Base-by-base conservation (phyloP, 2,113 vertebrate species). In the Daubentonia madagascariensis region DNA sequence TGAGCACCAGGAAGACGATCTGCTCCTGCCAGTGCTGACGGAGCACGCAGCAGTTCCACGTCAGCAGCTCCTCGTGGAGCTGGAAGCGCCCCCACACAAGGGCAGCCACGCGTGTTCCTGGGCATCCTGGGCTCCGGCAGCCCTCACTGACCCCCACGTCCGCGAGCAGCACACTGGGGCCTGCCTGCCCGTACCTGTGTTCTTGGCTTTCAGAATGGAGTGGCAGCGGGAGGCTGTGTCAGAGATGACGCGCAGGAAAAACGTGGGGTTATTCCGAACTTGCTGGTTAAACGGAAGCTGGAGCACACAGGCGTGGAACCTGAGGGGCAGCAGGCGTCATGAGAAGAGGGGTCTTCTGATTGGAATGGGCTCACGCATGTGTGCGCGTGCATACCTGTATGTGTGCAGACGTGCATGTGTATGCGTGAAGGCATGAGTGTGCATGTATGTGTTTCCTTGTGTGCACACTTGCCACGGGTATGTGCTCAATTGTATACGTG, bases 261-360 rank as follows among this genome's bases (percentile, higher is more conserved):
- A 99, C 0, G 0, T 0, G 0, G 99, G 99, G 97, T 99, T 99
- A 86, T 98, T 99, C 70, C 98, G 97, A 57, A 99, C 99, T 0
- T 85, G 97, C 98, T 99, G 99, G 35, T 98, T 98, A 94, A 99
- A 99, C 0, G 99, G 99, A 70, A 99, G 98, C 95, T 99, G 99
- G 88, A 98, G 98, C 96, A 98, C 99, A 94, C 99, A 99, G 1
- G 99, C 99, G 5, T 99, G 99, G 94, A 99, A 99, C 98, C 99
- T 99, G 87, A 52, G 81, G 16, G 45, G 20, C 1, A n/a, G 1
- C 0, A 2, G 9, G 7, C 10, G 0, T 6, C 0, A 0, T 85
- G 17, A 61, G 8, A 63, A 63, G 32, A 23, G 1, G 0, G 70
- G 30, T 2, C 10, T 5, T 5, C 12, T 2, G 45, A n/a, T 9